Evolutionary conservation across 35 echinoderm and acorn worm genomes (phyloP).

Genomic region (Ophioderma brevispina): DNA sequence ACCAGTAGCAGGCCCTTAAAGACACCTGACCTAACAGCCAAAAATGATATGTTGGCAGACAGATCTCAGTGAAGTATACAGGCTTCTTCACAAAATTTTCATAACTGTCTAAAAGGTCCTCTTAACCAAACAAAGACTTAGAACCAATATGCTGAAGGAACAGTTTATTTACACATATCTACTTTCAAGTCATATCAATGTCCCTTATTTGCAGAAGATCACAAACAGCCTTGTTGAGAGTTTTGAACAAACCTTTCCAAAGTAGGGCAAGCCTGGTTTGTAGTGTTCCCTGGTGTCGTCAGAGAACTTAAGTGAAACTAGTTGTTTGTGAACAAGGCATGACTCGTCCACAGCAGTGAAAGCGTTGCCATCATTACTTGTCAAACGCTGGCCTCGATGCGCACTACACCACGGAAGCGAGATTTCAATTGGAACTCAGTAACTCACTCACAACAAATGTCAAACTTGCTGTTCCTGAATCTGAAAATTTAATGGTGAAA

Average conservation of each 20-base stretch:
- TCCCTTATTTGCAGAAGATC: too few relatives aligned
- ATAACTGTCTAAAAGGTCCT: too few relatives aligned
- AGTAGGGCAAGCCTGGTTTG: conserved; percentile 92
- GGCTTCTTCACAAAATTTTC: too few relatives aligned
- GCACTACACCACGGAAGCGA: conserved; percentile 83
- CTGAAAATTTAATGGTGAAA: conserved; percentile 50
- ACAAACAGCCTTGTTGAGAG: too few relatives aligned
- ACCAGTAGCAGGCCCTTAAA: too few relatives aligned
- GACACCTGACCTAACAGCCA: too few relatives aligned
- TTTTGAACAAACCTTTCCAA: conserved; percentile 74
- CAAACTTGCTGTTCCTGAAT: conserved; percentile 84
- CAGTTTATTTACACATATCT: too few relatives aligned
- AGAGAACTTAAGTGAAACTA: conserved; percentile 72
- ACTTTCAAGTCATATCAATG: too few relatives aligned
- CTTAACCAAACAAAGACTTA: too few relatives aligned
- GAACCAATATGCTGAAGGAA: too few relatives aligned
- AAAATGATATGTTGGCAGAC: too few relatives aligned
- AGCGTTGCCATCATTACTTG: conserved; percentile 77
- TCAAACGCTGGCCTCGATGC: conserved; percentile 91
- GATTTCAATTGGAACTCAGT: conserved; percentile 29
- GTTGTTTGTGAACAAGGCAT: conserved; percentile 78
- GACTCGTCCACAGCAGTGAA: conserved; percentile 87
- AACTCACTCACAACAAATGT: conserved; percentile 76
- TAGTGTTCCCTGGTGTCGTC: conserved; percentile 81
- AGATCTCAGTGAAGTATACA: too few relatives aligned